Evolutionary conservation across 2,888 invertebrate genomes (phyloP), one percentile per base, ranked within the genome.

Genomic region (Aphrophora alni): DNA sequence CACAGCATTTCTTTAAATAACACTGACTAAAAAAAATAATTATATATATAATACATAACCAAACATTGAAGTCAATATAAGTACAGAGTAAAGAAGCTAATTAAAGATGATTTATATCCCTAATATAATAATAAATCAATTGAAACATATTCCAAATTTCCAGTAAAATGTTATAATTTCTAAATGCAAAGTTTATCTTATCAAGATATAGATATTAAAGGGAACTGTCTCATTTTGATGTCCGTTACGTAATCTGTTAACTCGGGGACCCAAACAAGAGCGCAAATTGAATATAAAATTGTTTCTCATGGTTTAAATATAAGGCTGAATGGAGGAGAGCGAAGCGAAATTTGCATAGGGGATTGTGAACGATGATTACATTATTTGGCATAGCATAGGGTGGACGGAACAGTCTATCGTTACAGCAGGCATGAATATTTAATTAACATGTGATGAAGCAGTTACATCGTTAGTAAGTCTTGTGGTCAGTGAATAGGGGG

Each of bases 391-490:
- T 33, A 33, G 33, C 33, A 33, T 5, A 33, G 33, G 33, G 33
- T 33, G 33, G 33, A 33, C 33, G 44, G 44, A 17, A 17, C 12
- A 44, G 44, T 44, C 44, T 44, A 44, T 44, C 44, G 44, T 59
- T 59, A n/a, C 21, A 21, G 59, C 59, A 12, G 33, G 10, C 59
- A 59, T 59, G 59, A 59, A 59, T 59, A 59, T 59, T 59, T 59
- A 59, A 59, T 59, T 59, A 59, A 59, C 59, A 7, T 59, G 59
- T 59, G 59, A 59, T 59, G 59, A 59, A 59, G 14, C 21, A 59
- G 59, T 59, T 59, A 59, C 21, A 33, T 78, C 78, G 74, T 81
- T 44, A 26, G 38, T 33, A 17, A 17, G 59, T 44, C 44, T 44
- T 44, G 44, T 14, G 44, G 44, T 17, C 44, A 17, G 44, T 17